Base-by-base conservation (phyloP, 2,113 vertebrate species). In the Hippopotamus amphibius region DNA sequence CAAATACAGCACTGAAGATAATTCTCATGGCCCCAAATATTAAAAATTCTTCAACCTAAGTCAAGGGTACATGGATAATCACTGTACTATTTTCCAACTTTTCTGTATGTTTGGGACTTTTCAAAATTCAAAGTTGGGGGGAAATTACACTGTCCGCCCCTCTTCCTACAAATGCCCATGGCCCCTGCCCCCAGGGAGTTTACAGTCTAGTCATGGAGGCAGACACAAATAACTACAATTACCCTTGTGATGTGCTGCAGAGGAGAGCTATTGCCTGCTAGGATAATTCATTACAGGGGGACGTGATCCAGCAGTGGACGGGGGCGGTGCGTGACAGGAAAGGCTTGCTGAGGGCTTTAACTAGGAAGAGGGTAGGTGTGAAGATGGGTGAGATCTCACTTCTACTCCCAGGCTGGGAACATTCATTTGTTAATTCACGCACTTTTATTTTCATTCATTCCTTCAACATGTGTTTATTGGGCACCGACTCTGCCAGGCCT, bases 371-470 rank as follows among this genome's bases (percentile, higher is more conserved):
- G 81, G 71, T 93, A 81, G 81, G 85, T 97, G 92, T 77, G 87
- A 95, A 81, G 88, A 77, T 84, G 65, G 7, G 81, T 65, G 92
- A 79, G 69, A 80, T 57, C 50, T 84, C 83, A 88, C 84, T 80
- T 92, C 69, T 85, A 66, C 85, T 80, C 3, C 93, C 59, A 28
- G 76, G 37, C 79, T 86, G 66, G 85, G 91, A 86, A 90, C 71
- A 80, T 85, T 97, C 93, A 85, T 94, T 93, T 94, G 93, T 88
- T 76, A 91, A 91, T 96, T 89, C 81, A 81, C 26, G 28, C 17
- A 13, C 76, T 81, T 81, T 90, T 94, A 28, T 96, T 97, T 92
- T 95, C 90, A 95, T 97, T 95, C 91, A 82, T 85, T 79, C 46
- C 81, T 83, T 90, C 81, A 83, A 22, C 33, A 55, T n/a, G 53